Evolutionary conservation across 2,797 vertebrate genomes (phyloP).

Genomic region (Nyctalus aviator): DNA sequence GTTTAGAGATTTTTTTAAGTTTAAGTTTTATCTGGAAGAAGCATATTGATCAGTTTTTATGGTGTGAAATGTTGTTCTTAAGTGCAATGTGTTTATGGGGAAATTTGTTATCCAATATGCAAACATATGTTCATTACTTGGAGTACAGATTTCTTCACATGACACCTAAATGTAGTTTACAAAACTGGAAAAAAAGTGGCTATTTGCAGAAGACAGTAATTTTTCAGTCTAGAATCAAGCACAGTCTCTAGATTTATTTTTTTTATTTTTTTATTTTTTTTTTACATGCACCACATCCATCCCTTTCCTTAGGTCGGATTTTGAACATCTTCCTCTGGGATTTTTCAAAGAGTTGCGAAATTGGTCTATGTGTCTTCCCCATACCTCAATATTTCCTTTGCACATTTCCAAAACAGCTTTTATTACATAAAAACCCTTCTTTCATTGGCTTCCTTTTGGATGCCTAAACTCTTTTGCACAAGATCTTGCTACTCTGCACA

Average conservation of each 20-base stretch:
- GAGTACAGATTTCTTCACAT: slow-evolving; percentile 63
- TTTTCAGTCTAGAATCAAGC: neutral
- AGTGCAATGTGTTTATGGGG: neutral
- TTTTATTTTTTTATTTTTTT: neutral
- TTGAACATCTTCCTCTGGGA: neutral
- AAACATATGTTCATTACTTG: slow-evolving; percentile 54
- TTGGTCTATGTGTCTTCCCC: neutral
- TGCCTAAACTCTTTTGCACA: neutral
- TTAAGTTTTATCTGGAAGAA: slow-evolving; percentile 9
- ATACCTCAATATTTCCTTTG: neutral
- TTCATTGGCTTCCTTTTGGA: neutral
- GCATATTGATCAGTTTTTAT: slow-evolving; percentile 14
- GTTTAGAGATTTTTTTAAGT: slow-evolving; percentile 31
- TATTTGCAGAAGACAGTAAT: neutral
- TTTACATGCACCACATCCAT: neutral
- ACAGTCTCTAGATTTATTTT: neutral
- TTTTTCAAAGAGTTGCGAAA: neutral
- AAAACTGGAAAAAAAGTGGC: neutral
- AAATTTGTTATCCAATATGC: slow-evolving; percentile 43
- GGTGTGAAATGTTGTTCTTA: slow-evolving; percentile 47
- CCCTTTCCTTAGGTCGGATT: neutral
- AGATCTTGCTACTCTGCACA: neutral
- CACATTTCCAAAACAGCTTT: neutral
- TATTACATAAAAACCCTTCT: neutral
- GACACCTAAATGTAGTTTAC: slow-evolving; percentile 56